Evolutionary conservation across 2,888 invertebrate genomes (phyloP).

Genomic region (Thysanoteuthis rhombus): DNA sequence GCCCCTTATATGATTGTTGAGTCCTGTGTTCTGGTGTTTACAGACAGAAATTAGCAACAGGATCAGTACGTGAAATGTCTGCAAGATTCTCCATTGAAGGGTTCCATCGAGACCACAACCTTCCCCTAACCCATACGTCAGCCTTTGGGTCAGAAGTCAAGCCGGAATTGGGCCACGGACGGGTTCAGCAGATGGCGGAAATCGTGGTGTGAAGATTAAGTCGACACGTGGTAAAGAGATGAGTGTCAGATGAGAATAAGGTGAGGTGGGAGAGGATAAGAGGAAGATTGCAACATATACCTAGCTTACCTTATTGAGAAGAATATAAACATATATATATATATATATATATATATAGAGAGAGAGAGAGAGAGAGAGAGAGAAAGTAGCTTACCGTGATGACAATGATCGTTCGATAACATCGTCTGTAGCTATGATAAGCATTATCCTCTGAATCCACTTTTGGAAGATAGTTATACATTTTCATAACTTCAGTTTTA

Average conservation of each 20-base stretch:
- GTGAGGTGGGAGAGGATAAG: background rate
- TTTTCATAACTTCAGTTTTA: too few relatives aligned
- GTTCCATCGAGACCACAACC: background rate
- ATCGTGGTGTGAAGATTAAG: background rate
- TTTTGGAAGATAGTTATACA: too few relatives aligned
- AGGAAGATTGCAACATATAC: background rate
- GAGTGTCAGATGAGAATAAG: background rate
- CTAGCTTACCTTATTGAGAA: background rate
- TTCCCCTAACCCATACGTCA: background rate
- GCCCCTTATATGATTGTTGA: too few relatives aligned
- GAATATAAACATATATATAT: background rate
- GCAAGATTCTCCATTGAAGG: background rate
- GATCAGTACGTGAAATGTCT: background rate
- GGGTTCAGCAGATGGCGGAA: background rate
- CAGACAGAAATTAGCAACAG: too few relatives aligned
- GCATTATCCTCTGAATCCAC: too few relatives aligned
- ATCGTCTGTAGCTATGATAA: too few relatives aligned
- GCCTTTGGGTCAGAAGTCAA: background rate
- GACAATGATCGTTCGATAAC: too few relatives aligned
- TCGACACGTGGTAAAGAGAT: background rate
- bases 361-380: too few relatives aligned
- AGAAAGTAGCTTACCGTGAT: too few relatives aligned
- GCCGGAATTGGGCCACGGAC: constrained; percentile 12
- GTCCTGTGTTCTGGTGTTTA: too few relatives aligned
- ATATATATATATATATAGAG: background rate